A percentile compares a stretch with the other conserved stretches of the same genome.
Conservation (phyloP, 2,797 vertebrate genomes). For the Helicolenus hilgendorfi region DNA sequence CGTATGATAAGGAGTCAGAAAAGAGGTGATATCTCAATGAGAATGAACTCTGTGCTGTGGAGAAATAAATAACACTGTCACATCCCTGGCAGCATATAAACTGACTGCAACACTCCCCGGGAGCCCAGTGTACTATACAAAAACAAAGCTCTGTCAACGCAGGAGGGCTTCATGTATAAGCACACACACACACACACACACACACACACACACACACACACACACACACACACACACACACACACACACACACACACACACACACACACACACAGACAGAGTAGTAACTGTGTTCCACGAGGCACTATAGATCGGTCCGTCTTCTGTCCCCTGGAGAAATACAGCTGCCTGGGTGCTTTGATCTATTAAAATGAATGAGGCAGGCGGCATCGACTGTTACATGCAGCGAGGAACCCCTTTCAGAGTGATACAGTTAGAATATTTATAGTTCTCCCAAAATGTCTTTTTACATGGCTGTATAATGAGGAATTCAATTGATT, state of each 20-base stretch:
- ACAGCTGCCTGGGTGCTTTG: slow-evolving; percentile 69
- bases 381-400: slow-evolving; percentile 70
- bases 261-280: slow-evolving; percentile 27
- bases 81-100: slow-evolving; percentile 51
- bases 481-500: slow-evolving; percentile 82
- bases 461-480: slow-evolving; percentile 64
- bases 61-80: slow-evolving; percentile 55
- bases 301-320: slow-evolving; percentile 61
- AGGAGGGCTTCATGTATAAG: slow-evolving; percentile 35
- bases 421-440: slow-evolving; percentile 69
- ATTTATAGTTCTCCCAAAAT: slow-evolving; percentile 75
- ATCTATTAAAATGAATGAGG: slow-evolving; percentile 81
- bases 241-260: slow-evolving; percentile 20
- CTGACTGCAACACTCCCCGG: slow-evolving; percentile 41
- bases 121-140: slow-evolving; percentile 41
- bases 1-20: background rate
- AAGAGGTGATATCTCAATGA: slow-evolving; percentile 32
- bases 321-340: slow-evolving; percentile 60
- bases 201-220: slow-evolving; percentile 29
- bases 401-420: slow-evolving; percentile 64
- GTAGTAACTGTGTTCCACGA: slow-evolving; percentile 19
- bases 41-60: slow-evolving; percentile 8
- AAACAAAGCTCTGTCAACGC: slow-evolving; percentile 52
- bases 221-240: slow-evolving; percentile 27
- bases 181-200: slow-evolving; percentile 18